Evolutionary conservation across 37 sponge, comb jelly and placozoan genomes (phyloP).

Genomic region (Chondrosia reniformis): DNA sequence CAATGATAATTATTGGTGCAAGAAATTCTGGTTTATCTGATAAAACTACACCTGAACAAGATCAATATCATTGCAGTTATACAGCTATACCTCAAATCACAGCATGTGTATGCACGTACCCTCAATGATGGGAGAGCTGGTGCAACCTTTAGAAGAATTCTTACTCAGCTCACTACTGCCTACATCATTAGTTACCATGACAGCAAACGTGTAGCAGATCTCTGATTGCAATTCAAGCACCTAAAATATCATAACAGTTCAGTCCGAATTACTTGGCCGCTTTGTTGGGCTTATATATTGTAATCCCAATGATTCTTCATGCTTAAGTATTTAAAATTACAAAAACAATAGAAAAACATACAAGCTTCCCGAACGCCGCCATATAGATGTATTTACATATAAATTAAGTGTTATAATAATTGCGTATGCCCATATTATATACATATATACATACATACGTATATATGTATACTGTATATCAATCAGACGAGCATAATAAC

Average conservation of each 20-base stretch:
- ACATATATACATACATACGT: background rate
- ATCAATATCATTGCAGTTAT: background rate
- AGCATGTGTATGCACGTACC: too few species aligned
- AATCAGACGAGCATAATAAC: background rate
- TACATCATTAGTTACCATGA: background rate
- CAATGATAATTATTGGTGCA: background rate
- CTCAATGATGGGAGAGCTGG: background rate
- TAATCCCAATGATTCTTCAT: too few species aligned
- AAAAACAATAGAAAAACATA: background rate
- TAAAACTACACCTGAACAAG: conserved; percentile 1
- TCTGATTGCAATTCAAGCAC: background rate
- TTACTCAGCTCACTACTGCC: background rate
- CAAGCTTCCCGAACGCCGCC: background rate
- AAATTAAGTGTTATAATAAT: too few species aligned
- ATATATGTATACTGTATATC: background rate
- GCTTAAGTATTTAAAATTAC: background rate
- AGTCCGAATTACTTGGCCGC: too few species aligned
- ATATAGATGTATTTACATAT: too few species aligned
- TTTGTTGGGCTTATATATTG: too few species aligned
- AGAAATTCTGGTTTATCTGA: background rate
- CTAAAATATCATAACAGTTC: too few species aligned
- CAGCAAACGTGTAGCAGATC: conserved; percentile 3
- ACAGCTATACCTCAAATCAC: too few species aligned
- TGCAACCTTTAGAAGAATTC: background rate
- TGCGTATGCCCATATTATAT: too few species aligned